Base-by-base conservation (phyloP, 2,888 invertebrate genomes). In the Zelleria hepariella region DNA sequence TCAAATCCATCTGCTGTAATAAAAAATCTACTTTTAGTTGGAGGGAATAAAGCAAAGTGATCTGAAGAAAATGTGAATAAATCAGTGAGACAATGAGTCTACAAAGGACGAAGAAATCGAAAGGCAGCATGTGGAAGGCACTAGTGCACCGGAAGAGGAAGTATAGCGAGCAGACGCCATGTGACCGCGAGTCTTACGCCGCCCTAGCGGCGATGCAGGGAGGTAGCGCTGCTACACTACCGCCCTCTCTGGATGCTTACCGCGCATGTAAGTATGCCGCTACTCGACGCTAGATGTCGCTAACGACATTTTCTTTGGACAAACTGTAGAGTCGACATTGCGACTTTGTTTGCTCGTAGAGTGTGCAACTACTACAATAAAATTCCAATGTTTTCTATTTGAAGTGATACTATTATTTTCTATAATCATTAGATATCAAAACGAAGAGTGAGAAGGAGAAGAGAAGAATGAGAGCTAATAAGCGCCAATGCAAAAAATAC, bases 171-270 rank as follows among this genome's bases (percentile, higher is more conserved):
- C 57, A 52, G 24, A 77, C 72, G 58, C 77, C 82, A 60, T 82
- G 85, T 65, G 87, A 87, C 66, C 75, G 74, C 61, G 87, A 86
- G 61, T 80, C 86, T 1, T 88, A 86, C 72, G 82, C 85, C 73
- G 82, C 86, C 62, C 80, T 88, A 65, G 83, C 84, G 80, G 83
- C 83, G 15, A 79, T 88, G 84, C 73, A 83, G 62, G 86, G 87
- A 80, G 88, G 88, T 60, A 80, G 73, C 62, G 81, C 88, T 10
- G 85, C 88, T 64, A 88, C 88, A 51, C 73, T 88, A 70, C 88
- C 87, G 80, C 87, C 88, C 78, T 88, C 87, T 77, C 82, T 88
- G 59, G 87, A 88, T 68, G 88, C 87, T 23, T 73, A 87, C 26
- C 80, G 87, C 70, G 87, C 88, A 79, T 88, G 88, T 88, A 74